Conservation (phyloP, 2,888 invertebrate genomes). For the Elegia similella region DNA sequence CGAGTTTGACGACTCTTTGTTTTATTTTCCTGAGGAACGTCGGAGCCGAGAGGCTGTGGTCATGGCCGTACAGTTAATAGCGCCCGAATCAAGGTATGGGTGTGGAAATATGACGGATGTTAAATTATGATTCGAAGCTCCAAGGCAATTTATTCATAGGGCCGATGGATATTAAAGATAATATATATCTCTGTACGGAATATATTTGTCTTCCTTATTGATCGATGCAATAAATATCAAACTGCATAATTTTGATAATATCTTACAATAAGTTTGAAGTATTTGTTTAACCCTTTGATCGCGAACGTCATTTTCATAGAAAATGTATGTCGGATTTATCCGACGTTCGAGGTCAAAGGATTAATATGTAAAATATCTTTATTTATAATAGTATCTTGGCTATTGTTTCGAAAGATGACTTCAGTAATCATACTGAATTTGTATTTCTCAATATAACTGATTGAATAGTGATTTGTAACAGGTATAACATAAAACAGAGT, state of each 20-base stretch:
- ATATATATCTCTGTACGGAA: not conserved
- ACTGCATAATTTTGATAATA: too few relatives aligned
- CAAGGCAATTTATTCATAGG: constrained; percentile 11
- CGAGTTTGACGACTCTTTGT: constrained; percentile 52
- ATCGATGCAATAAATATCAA: constrained; percentile 3
- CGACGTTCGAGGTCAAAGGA: too few relatives aligned
- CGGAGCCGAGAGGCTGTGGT: constrained; percentile 31
- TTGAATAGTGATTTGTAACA: not conserved
- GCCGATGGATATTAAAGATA: not conserved
- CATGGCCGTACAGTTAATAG: constrained; percentile 40
- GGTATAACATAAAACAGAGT: constrained; percentile 18
- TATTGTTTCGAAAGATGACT: too few relatives aligned
- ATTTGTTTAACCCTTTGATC: too few relatives aligned
- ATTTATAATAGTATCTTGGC: too few relatives aligned
- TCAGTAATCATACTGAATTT: too few relatives aligned
- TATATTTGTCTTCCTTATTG: not conserved
- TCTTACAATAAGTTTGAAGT: too few relatives aligned
- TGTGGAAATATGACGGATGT: constrained; percentile 24
- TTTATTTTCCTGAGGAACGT: constrained; percentile 38
- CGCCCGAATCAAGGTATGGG: constrained; percentile 18
- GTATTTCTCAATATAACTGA: too few relatives aligned
- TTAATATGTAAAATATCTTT: too few relatives aligned
- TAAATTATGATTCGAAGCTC: constrained; percentile 16
- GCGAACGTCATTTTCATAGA: too few relatives aligned
- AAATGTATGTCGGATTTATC: too few relatives aligned